Conservation (phyloP, 2,113 vertebrate genomes). For the Vulpes lagopus region DNA sequence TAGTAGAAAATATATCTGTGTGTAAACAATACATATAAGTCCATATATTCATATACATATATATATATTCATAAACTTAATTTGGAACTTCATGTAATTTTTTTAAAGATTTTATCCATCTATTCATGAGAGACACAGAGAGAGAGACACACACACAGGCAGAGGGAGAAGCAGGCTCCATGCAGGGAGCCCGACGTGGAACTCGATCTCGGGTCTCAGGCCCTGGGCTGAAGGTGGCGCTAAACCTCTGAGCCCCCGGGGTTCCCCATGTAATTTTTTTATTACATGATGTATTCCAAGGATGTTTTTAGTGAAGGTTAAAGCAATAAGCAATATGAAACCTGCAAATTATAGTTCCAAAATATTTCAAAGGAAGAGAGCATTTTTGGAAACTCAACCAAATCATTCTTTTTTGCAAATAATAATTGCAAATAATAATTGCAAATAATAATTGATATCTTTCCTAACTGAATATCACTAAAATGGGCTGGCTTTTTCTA, state of each 20-base stretch:
- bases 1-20: not conserved
- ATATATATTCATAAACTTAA: constrained; percentile 1
- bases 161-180: no score
- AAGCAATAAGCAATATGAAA: constrained; percentile 7
- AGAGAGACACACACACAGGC: no score
- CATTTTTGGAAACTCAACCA: not conserved
- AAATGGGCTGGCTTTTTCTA: constrained; percentile 41
- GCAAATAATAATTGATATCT: constrained; percentile 50
- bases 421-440: constrained; percentile 52
- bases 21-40: not conserved
- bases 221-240: no score
- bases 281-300: no score
- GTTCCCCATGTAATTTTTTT: no score
- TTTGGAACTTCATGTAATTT: not conserved
- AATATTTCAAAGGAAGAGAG: constrained; percentile 58
- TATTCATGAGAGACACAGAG: no score
- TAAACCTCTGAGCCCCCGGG: no score
- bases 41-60: not conserved
- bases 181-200: no score
- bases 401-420: constrained; percentile 22
- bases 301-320: no score
- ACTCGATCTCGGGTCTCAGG: no score
- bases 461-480: constrained; percentile 44
- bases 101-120: not conserved
- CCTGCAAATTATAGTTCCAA: constrained; percentile 4